Evolutionary conservation across 1,140 invertebrate species (phyloP).

Genomic region (Cydia amplana): DNA sequence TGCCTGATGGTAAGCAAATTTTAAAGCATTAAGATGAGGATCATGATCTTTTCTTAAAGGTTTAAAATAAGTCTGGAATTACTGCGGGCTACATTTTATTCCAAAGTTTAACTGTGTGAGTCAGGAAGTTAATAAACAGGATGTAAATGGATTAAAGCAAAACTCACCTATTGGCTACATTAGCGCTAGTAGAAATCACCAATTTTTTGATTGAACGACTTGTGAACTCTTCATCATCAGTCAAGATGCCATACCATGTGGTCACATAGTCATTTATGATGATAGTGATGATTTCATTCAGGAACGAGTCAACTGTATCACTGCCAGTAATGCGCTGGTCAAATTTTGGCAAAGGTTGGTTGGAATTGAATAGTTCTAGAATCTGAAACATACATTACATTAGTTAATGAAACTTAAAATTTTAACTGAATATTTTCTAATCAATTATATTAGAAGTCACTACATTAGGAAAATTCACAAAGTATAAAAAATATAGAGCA

Average conservation of each 20-base stretch:
- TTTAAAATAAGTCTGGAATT: no score
- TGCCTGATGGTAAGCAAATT: no score
- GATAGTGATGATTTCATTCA: slow-evolving; percentile 84
- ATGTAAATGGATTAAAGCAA: background rate
- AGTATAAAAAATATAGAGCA: no score
- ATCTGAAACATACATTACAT: slow-evolving; percentile 49
- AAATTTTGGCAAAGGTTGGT: slow-evolving; percentile 58
- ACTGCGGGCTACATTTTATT: no score
- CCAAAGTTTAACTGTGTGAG: no score
- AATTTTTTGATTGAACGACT: slow-evolving; percentile 79
- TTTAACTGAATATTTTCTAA: no score
- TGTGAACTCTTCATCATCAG: slow-evolving; percentile 80
- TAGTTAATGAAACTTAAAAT: no score
- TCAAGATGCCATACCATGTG: slow-evolving; percentile 86
- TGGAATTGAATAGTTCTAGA: slow-evolving; percentile 58
- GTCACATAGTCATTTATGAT: slow-evolving; percentile 89
- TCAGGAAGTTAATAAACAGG: no score
- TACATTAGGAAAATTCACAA: no score
- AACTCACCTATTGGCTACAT: slow-evolving; percentile 80
- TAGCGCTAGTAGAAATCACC: slow-evolving; percentile 80
- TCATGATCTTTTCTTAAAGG: no score
- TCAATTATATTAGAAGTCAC: no score
- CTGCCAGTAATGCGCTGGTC: slow-evolving; percentile 73
- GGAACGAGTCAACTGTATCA: slow-evolving; percentile 72
- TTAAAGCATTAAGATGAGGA: no score